phyloP scores from a whole-genome alignment of 2,797 vertebrate species.

The Crenuchus spilurus region DNA sequence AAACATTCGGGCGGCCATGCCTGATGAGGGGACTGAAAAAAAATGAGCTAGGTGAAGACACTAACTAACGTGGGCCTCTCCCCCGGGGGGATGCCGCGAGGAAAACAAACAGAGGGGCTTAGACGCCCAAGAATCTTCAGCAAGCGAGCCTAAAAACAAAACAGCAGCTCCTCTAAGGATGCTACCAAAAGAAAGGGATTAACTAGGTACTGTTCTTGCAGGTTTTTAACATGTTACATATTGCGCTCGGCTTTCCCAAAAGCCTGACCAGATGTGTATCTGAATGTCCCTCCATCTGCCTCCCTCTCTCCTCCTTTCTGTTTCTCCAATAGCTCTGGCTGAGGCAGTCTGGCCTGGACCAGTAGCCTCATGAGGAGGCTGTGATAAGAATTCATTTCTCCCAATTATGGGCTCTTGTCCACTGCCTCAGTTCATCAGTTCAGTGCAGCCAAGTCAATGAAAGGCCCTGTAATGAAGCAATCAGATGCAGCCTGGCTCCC shows the following conservation, averaged over 20 bases:
- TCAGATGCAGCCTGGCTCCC: conserved; percentile 84
- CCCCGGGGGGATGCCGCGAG: conserved; percentile 64
- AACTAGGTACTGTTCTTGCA: conserved; percentile 19
- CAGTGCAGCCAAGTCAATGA: conserved; percentile 87
- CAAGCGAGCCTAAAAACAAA: conserved; percentile 65
- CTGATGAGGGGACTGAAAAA: conserved; percentile 66
- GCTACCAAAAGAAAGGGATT: conserved; percentile 63
- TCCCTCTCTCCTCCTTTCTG: conserved; percentile 35
- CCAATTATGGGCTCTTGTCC: conserved; percentile 91
- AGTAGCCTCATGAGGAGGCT: conserved; percentile 80
- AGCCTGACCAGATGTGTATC: too few species aligned
- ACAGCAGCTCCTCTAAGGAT: conserved; percentile 65
- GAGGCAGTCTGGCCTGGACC: conserved; percentile 65
- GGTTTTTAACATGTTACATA: neutral
- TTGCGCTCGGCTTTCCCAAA: conserved; percentile 13
- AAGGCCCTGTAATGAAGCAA: conserved; percentile 86
- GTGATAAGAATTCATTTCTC: conserved; percentile 93
- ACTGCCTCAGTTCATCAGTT: conserved; percentile 92
- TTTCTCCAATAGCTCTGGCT: conserved; percentile 32
- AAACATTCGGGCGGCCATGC: conserved; percentile 71
- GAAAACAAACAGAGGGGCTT: conserved; percentile 70
- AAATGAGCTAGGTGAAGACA: conserved; percentile 60
- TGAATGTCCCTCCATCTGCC: conserved; percentile 49
- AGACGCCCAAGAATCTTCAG: conserved; percentile 66
- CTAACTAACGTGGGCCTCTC: conserved; percentile 76